Evolutionary conservation across 2,113 vertebrate species (phyloP).

Genomic region (Scomber japonicus): DNA sequence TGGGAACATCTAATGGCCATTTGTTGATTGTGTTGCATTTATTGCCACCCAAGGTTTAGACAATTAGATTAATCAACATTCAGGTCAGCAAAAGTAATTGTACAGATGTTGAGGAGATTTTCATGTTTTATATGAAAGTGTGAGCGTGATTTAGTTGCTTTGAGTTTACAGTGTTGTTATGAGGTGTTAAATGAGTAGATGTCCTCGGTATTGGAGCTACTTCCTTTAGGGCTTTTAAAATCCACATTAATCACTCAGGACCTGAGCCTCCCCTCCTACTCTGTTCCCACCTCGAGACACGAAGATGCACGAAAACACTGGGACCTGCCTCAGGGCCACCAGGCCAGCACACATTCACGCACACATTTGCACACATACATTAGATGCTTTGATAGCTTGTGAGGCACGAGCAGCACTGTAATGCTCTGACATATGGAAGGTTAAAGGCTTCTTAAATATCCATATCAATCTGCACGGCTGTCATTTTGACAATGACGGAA

Average conservation of each 20-base stretch:
- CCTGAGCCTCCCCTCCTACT: constrained; percentile 15
- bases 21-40: not conserved
- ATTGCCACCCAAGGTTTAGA: not conserved
- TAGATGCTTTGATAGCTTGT: constrained; percentile 59
- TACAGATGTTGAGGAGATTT: not conserved
- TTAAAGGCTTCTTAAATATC: constrained; percentile 83
- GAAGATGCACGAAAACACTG: constrained; percentile 65
- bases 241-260: constrained; percentile 55
- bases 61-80: not conserved
- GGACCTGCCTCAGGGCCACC: constrained; percentile 50
- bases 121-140: not conserved
- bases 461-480: constrained; percentile 83
- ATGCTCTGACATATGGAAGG: constrained; percentile 74
- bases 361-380: constrained; percentile 35
- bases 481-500: constrained; percentile 82
- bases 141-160: not conserved
- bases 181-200: not conserved
- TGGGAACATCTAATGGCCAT: not conserved
- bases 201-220: constrained; percentile 48
- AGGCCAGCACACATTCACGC: constrained; percentile 8
- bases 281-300: constrained; percentile 43
- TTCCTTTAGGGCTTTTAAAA: constrained; percentile 46
- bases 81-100: not conserved
- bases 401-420: constrained; percentile 59
- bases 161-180: constrained; percentile 3